Conservation (phyloP, 2,888 invertebrate species). For the Gymnocheta viridis region DNA sequence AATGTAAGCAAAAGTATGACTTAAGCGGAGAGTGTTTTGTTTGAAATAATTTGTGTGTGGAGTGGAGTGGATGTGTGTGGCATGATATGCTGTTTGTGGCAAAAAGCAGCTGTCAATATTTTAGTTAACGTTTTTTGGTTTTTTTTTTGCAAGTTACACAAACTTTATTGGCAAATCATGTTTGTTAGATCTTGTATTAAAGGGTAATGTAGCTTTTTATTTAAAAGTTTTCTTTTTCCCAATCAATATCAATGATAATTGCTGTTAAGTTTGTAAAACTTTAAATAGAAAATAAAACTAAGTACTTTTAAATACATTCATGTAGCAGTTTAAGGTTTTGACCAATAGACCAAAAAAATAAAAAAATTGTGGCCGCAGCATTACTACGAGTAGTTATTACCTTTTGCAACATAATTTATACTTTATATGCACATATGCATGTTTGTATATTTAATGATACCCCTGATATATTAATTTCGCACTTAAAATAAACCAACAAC, state of each 20-base stretch:
- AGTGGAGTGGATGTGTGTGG: neutral
- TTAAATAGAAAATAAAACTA: neutral
- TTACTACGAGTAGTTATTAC: neutral
- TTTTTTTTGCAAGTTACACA: conserved; percentile 19
- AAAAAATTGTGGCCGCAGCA: neutral
- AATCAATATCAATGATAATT: conserved; percentile 10
- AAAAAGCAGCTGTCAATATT: conserved; percentile 37
- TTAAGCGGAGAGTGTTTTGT: neutral
- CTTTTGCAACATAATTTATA: neutral
- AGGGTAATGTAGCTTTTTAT: neutral
- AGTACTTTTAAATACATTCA: neutral
- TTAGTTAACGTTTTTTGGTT: neutral
- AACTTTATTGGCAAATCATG: conserved; percentile 35
- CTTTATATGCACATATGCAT: neutral
- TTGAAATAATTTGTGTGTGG: neutral
- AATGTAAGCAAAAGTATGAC: neutral
- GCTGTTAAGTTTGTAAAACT: neutral
- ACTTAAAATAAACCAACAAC: neutral
- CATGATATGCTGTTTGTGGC: neutral
- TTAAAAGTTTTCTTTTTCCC: neutral
- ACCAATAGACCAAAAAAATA: neutral
- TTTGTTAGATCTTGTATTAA: neutral
- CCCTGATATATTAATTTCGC: conserved; percentile 9
- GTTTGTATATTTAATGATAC: neutral
- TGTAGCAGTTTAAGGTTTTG: neutral